Percentiles rank a stretch among this genome's conserved stretches.
These are phyloP conservation scores for Phylloscopus trochilus DNA, from an alignment of 2,113 vertebrate species.

Conservation along the genomic window DNA sequence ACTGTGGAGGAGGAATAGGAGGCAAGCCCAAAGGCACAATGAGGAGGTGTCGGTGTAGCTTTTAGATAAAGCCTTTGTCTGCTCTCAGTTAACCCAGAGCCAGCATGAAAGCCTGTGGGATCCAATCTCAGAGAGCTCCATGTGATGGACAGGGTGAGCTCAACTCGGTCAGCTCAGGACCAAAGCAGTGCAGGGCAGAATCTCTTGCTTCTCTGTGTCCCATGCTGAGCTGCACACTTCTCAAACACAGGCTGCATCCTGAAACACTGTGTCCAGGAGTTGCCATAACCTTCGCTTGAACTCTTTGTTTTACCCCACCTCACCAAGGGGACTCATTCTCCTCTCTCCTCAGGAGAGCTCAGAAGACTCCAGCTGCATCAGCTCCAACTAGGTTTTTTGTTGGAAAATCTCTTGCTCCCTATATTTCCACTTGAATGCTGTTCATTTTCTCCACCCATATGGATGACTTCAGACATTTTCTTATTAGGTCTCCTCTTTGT, in stretches of 20 bases:
- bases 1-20: neutral
- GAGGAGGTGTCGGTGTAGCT: rapidly evolving
- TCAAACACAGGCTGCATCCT: neutral
- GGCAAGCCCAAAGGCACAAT: neutral
- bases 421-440: neutral
- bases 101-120: rapidly evolving
- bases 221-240: neutral
- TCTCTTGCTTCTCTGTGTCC: neutral
- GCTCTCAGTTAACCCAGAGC: neutral
- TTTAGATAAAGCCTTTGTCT: rapidly evolving
- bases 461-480: conserved; percentile 10
- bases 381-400: neutral
- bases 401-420: neutral
- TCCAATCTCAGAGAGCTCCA: neutral
- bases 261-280: rapidly evolving
- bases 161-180: neutral
- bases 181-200: neutral
- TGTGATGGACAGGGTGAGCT: neutral
- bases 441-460: conserved; percentile 25
- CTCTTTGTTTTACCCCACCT: neutral
- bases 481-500: neutral
- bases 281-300: neutral
- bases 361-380: neutral
- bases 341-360: neutral
- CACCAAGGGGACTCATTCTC: neutral